A percentile compares a stretch with the other conserved stretches of the same genome.
Conservation (phyloP, 2,113 vertebrate species). For the Rana temporaria region DNA sequence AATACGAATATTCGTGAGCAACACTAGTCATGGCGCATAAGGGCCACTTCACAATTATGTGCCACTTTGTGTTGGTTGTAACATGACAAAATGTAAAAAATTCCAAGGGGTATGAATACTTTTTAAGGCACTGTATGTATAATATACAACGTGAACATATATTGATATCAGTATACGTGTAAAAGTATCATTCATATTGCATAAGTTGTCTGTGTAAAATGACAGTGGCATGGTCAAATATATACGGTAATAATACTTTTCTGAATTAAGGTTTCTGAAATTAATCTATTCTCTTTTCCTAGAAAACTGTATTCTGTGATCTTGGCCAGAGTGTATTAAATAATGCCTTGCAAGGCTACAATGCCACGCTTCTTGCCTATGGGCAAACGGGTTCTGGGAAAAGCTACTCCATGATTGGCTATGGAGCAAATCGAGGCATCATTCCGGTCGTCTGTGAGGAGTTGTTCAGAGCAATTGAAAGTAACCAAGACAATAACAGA, state of each 20-base stretch:
- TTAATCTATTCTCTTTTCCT: neutral
- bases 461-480: conserved; percentile 76
- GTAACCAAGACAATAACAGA: conserved; percentile 69
- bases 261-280: neutral
- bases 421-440: conserved; percentile 80
- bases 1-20: too few species aligned
- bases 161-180: too few species aligned
- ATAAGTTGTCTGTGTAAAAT: too few species aligned
- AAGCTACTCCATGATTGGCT: conserved; percentile 85
- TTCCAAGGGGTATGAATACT: too few species aligned
- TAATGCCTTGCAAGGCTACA: conserved; percentile 79
- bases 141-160: too few species aligned
- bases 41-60: too few species aligned
- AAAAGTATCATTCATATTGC: too few species aligned
- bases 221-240: too few species aligned
- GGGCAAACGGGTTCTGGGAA: conserved; percentile 86
- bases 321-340: conserved; percentile 79
- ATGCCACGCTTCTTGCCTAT: conserved; percentile 78
- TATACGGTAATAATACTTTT: neutral
- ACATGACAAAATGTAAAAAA: too few species aligned
- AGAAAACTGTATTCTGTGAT: conserved; percentile 77
- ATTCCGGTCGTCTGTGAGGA: conserved; percentile 79
- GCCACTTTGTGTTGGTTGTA: too few species aligned
- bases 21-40: too few species aligned
- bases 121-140: too few species aligned